Conservation (phyloP, 2,888 invertebrate species). For the Acleris emargana region DNA sequence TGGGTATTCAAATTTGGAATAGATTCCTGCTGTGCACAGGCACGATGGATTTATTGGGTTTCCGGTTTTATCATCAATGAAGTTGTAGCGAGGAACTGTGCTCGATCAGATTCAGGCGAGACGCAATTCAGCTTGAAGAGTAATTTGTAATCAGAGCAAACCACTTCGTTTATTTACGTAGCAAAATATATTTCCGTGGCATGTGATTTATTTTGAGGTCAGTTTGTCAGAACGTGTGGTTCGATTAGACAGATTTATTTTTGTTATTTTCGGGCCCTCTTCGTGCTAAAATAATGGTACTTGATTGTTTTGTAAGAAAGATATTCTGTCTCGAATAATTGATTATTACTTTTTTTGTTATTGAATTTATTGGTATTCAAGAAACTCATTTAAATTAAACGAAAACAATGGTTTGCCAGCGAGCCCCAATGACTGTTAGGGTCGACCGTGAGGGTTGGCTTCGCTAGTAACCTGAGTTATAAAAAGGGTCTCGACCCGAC, state of each 20-base stretch:
- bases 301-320: too few relatives aligned
- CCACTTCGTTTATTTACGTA: background rate
- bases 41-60: constrained; percentile 26
- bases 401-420: constrained; percentile 30
- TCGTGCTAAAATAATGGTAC: too few relatives aligned
- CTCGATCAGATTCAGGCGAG: constrained; percentile 5
- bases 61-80: constrained; percentile 28
- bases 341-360: background rate
- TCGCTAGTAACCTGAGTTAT: constrained; percentile 69
- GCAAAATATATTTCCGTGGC: background rate
- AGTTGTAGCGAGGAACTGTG: constrained; percentile 13
- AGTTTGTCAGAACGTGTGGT: too few relatives aligned
- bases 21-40: constrained; percentile 43
- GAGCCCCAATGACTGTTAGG: constrained; percentile 26
- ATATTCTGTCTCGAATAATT: too few relatives aligned
- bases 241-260: too few relatives aligned
- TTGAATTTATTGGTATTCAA: background rate
- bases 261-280: too few relatives aligned
- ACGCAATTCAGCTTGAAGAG: constrained; percentile 5
- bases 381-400: constrained; percentile 22
- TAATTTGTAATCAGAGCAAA: constrained; percentile 8
- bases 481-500: constrained; percentile 78
- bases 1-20: constrained; percentile 47
- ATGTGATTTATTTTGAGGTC: too few relatives aligned
- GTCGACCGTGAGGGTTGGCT: constrained; percentile 54